Evolutionary conservation across 2,113 vertebrate species (phyloP), one percentile per base, ranked within the genome.

Genomic region (Ellobius talpinus): DNA sequence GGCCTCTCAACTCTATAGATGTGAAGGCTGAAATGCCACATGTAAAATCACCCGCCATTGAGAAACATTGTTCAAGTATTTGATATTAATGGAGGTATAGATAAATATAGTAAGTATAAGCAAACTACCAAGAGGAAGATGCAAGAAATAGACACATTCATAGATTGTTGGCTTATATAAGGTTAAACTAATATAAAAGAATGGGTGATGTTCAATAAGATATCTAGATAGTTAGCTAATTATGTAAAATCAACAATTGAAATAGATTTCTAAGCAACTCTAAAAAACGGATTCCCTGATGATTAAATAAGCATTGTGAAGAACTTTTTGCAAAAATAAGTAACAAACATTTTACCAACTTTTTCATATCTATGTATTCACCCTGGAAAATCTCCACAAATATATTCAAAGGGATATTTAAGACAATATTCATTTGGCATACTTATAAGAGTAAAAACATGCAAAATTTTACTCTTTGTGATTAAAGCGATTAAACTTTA

Each of bases 401-500:
- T 74, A 39, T 70, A 88, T 90, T 92, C 29, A 92, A 88, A 72
- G 23, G 87, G 79, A 63, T 77, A 72, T 82, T 91, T 94, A 65
- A 94, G 68, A 94, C 76, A 66, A 82, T 58, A 23, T 33, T 89
- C 45, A 70, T 39, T 89, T 90, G 68, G 33, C 42, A 87, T 0
- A 61, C 52, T 61, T 63, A 19, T 47, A 85, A 55, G 36, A 91
- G 36, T 16, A 65, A 93, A 91, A 94, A 11, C 58, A 39, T 87
- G 73, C 24, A 74, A 19, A 31, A 55, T 78, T 96, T 91, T 87
- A 63, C n/a, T 89, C 11, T 74, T 66, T 36, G 36, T 94, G 12
- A 61, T 87, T 93, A 90, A 77, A 36, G 63, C 13, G 23, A 94
- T 94, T 90, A 87, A 87, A 66, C 78, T 93, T 95, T n/a, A 66